Conservation (phyloP, 2,888 invertebrate genomes). For the Tenthredo livida region DNA sequence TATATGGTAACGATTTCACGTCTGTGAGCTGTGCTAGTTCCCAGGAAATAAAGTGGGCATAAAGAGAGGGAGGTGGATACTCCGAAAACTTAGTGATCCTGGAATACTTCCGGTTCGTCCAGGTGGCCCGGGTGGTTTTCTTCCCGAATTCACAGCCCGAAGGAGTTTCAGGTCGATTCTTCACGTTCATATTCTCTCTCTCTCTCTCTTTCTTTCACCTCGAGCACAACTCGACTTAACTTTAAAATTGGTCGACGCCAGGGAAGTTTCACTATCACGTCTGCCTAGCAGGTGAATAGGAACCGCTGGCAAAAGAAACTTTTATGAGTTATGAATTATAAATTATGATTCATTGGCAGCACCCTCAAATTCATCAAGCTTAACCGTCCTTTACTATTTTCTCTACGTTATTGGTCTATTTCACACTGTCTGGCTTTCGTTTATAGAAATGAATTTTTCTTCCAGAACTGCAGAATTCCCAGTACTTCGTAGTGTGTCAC, state of each 20-base stretch:
- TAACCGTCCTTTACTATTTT: background rate
- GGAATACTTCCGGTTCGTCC: slow-evolving; percentile 14
- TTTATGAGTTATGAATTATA: slow-evolving; percentile 11
- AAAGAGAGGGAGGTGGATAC: slow-evolving; percentile 5
- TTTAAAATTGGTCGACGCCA: slow-evolving; percentile 43
- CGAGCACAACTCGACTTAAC: slow-evolving; percentile 29
- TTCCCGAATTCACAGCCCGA: slow-evolving; percentile 37
- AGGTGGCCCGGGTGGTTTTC: slow-evolving; percentile 18
- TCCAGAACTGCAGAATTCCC: background rate
- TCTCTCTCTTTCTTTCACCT: background rate
- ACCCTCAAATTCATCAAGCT: background rate
- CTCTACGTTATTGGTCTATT: background rate
- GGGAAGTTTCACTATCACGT: slow-evolving; percentile 15
- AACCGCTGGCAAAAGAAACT: background rate
- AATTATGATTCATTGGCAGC: slow-evolving; percentile 13
- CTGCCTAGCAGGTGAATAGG: background rate
- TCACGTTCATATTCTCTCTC: slow-evolving; percentile 6
- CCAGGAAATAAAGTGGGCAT: slow-evolving; percentile 35
- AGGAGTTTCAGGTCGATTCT: slow-evolving; percentile 29
- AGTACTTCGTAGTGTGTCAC: background rate
- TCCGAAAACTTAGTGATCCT: slow-evolving; percentile 22
- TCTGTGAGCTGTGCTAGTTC: slow-evolving; percentile 6
- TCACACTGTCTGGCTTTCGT: background rate
- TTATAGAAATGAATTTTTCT: background rate
- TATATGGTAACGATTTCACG: slow-evolving; percentile 42